Evolutionary conservation across 2,113 vertebrate genomes (phyloP).

Genomic region (Girardinichthys multiradiatus): DNA sequence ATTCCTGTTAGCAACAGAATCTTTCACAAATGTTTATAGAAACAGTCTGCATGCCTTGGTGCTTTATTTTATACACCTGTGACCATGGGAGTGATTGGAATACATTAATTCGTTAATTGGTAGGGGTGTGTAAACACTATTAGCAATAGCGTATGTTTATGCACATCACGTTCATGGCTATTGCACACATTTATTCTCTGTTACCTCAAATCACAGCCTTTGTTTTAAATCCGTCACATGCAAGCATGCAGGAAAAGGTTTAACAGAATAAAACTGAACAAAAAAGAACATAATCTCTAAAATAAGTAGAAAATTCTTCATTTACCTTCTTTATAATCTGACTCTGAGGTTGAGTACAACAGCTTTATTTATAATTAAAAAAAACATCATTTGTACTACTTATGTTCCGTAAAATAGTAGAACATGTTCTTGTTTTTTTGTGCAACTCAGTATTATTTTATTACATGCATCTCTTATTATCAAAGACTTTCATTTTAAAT

Average conservation of each 20-base stretch:
- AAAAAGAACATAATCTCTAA: background rate
- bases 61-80: too few relatives aligned
- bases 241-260: constrained; percentile 46
- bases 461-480: background rate
- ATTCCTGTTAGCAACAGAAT: too few relatives aligned
- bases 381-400: background rate
- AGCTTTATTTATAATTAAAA: background rate
- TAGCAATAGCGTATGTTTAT: too few relatives aligned
- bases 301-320: background rate
- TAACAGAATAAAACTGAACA: constrained; percentile 5
- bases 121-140: too few relatives aligned
- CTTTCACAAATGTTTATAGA: too few relatives aligned
- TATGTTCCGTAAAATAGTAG: background rate
- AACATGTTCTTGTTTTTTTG: background rate
- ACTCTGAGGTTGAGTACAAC: background rate
- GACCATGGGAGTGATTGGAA: too few relatives aligned
- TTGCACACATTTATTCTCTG: background rate
- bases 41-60: too few relatives aligned
- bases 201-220: constrained; percentile 40
- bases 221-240: constrained; percentile 28
- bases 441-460: background rate
- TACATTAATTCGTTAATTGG: too few relatives aligned
- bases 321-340: background rate
- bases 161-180: too few relatives aligned
- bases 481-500: too few relatives aligned